Base-by-base conservation (phyloP, 2,797 vertebrate genomes). In the Microhierax caerulescens region DNA sequence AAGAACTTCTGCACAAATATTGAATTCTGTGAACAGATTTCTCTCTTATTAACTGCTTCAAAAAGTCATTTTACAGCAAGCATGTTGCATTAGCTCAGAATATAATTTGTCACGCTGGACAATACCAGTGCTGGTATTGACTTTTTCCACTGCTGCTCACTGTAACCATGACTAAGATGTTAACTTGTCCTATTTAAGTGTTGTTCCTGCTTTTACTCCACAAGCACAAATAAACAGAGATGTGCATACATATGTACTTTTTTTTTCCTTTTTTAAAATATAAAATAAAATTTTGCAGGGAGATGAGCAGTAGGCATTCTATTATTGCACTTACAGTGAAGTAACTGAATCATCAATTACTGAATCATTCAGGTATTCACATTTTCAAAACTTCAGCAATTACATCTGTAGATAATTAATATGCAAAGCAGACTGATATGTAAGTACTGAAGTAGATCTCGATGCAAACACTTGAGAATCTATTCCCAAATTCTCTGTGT, bases 11-110 rank as follows among this genome's bases (percentile, higher is more conserved):
- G 13, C 57, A 82, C 59, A 78, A 95, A 91, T 69, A 92, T 6
- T 85, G 70, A 95, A 93, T 95, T 95, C 51, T 39, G 57, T 78
- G 80, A 97, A 95, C 86, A 97, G 81, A 84, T 86, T 87, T 68
- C 74, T 94, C 80, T 95, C 95, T 90, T 83, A 94, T 95, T 91
- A 93, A 76, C 94, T 89, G 64, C 96, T 95, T 96, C 86, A 90
- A 94, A 93, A 88, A 97, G 93, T 90, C 83, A 86, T 97, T 93
- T 94, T 80, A 75, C 68, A 95, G 87, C 72, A 92, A 93, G 85
- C 15, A 7, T 34, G 36, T 85, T 91, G 86, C 76, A 56, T 54
- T 25, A 67, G 87, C 83, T 94, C 93, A 76, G 87, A 93, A 56
- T 72, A 90, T 48, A 72, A 88, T 97, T 96, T 92, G 91, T 97